These are phyloP conservation scores for Penaeus vannamei DNA, from an alignment of 1,140 invertebrate genomes.

Conservation along the genomic window DNA sequence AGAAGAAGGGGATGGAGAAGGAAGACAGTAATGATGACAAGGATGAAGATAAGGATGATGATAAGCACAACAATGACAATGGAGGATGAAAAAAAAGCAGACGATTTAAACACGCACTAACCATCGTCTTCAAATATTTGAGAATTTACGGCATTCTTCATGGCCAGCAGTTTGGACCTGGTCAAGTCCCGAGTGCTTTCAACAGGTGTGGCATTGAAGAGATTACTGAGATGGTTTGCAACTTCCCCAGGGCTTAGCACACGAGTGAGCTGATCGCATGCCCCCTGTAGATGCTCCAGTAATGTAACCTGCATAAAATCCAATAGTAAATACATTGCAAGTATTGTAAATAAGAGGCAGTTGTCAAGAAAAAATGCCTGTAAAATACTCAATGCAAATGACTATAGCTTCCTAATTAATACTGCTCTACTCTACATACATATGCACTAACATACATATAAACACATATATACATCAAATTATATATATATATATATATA, in stretches of 20 bases:
- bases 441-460: neutral
- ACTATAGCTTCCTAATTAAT: no score
- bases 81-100: no score
- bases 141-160: slow-evolving; percentile 62
- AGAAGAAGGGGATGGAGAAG: no score
- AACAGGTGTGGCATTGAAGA: slow-evolving; percentile 78
- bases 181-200: slow-evolving; percentile 73
- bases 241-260: slow-evolving; percentile 61
- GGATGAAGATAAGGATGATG: no score
- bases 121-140: slow-evolving; percentile 65
- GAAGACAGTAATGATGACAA: no score
- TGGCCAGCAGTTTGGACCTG: slow-evolving; percentile 68
- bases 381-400: no score
- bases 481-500: no score
- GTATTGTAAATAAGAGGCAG: no score
- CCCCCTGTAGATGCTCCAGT: slow-evolving; percentile 66
- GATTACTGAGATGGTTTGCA: slow-evolving; percentile 60
- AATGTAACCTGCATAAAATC: slow-evolving; percentile 56
- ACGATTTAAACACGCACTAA: neutral
- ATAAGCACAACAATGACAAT: no score
- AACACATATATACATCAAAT: neutral
- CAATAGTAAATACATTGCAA: neutral
- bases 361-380: no score
- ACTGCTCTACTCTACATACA: no score
- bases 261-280: slow-evolving; percentile 64